phyloP scores from a whole-genome alignment of 2,113 vertebrate genomes.

The Brevimyrus niger region DNA sequence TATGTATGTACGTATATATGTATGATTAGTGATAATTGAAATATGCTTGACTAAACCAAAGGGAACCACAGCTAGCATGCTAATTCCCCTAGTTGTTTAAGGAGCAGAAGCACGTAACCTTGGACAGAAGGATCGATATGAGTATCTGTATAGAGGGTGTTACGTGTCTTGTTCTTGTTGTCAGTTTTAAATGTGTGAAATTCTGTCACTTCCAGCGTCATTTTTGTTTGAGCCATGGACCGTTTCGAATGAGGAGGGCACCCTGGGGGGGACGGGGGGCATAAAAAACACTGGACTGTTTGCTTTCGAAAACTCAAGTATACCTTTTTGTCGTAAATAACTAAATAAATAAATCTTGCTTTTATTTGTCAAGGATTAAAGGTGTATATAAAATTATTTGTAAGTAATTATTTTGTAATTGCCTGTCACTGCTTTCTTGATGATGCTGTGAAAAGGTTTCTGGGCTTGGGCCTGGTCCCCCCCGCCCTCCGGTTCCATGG shows the following conservation, averaged over 20 bases:
- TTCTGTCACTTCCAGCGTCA: background rate
- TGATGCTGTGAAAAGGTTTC: background rate
- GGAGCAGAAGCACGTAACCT: background rate
- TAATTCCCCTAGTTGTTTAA: background rate
- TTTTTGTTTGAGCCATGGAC: background rate
- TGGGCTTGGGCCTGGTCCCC: background rate
- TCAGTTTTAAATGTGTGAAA: background rate
- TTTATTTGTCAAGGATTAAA: background rate
- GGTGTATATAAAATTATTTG: background rate
- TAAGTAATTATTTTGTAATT: background rate
- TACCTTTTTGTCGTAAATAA: background rate
- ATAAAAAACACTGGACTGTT: background rate
- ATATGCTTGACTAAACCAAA: background rate
- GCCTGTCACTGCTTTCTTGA: background rate
- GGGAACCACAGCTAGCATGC: background rate
- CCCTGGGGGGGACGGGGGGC: background rate
- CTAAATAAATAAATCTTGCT: background rate
- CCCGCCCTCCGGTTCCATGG: background rate
- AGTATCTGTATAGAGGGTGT: background rate
- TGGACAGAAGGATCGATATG: background rate
- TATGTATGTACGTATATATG: too few species aligned
- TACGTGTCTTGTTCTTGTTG: background rate
- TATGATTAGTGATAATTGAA: background rate
- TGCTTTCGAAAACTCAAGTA: background rate
- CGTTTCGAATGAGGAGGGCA: background rate